phyloP scores from a whole-genome alignment of 2,888 invertebrate species.

The Ochropleura leucogaster region DNA sequence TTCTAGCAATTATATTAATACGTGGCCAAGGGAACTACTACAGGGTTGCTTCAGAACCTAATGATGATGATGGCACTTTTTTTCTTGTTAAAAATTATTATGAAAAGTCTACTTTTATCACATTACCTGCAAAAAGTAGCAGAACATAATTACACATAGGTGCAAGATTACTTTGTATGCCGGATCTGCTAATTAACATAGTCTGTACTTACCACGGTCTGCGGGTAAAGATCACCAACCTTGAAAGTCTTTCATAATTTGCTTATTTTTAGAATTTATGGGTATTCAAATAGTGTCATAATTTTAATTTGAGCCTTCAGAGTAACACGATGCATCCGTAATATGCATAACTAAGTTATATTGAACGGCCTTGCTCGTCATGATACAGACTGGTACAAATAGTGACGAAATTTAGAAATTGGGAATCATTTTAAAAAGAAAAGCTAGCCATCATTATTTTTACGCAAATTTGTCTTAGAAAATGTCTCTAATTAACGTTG shows the following conservation, averaged over 20 bases:
- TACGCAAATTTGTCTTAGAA: neutral
- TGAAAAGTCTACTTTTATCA: slow-evolving; percentile 3
- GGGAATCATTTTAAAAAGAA: neutral
- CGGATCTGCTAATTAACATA: neutral
- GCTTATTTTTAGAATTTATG: neutral
- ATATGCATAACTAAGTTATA: neutral
- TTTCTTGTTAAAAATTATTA: slow-evolving; percentile 15
- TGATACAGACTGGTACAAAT: neutral
- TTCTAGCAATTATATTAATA: slow-evolving; percentile 7
- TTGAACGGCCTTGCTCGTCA: neutral
- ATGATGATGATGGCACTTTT: slow-evolving; percentile 1
- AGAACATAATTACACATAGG: slow-evolving; percentile 1
- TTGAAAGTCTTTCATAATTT: neutral
- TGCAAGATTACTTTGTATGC: neutral
- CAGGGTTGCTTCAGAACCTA: neutral
- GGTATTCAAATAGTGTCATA: neutral
- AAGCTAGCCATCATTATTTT: neutral
- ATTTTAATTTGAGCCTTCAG: slow-evolving; percentile 1
- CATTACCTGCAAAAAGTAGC: neutral
- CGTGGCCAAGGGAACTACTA: slow-evolving; percentile 2
- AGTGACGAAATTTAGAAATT: neutral
- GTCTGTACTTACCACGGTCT: neutral
- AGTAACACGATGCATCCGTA: neutral
- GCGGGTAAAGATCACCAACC: neutral
- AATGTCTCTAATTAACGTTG: neutral